Conservation (phyloP, 2,113 vertebrate species). For the Natator depressus region DNA sequence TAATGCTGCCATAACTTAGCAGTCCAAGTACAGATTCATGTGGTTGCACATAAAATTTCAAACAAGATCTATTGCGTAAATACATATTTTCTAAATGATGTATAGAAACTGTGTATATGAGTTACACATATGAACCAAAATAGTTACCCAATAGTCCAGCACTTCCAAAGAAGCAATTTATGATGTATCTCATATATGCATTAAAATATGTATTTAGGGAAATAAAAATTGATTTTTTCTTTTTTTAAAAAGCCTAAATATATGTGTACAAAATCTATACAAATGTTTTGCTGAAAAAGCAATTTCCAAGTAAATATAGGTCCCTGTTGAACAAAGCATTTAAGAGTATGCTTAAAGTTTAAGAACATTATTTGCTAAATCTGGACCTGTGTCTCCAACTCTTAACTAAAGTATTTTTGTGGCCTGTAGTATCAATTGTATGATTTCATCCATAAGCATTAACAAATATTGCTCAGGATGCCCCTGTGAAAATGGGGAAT, state of each 20-base stretch:
- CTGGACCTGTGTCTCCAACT: not conserved
- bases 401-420: not conserved
- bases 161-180: conserved; percentile 17
- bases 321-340: not conserved
- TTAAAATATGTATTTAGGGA: not conserved
- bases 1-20: conserved; percentile 75
- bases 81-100: conserved; percentile 74
- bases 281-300: not conserved
- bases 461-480: not conserved
- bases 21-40: conserved; percentile 67
- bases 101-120: conserved; percentile 60
- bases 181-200: not conserved
- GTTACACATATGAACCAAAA: conserved; percentile 55
- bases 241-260: not conserved
- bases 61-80: conserved; percentile 72
- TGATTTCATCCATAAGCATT: not conserved
- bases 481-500: not conserved
- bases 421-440: accelerated
- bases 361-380: not conserved
- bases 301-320: not conserved
- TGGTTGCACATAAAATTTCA: conserved; percentile 76
- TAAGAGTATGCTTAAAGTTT: not conserved
- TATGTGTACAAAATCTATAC: not conserved
- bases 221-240: not conserved
- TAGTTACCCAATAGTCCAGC: conserved; percentile 65